Evolutionary conservation across 2,797 vertebrate species (phyloP).

Genomic region (Girardinus metallicus): DNA sequence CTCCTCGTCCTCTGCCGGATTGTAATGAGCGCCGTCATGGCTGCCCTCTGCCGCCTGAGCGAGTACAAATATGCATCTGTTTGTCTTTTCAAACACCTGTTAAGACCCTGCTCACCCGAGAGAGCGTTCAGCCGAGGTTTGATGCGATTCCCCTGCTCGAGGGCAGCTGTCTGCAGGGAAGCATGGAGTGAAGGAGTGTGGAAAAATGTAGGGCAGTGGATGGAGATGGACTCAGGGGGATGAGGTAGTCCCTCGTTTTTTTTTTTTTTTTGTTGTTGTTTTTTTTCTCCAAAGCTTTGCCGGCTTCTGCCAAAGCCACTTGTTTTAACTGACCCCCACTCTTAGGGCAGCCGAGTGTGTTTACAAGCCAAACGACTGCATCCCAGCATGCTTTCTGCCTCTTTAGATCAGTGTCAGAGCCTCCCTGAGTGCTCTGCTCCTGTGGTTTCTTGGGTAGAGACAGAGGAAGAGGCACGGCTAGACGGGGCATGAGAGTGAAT

Average conservation of each 20-base stretch:
- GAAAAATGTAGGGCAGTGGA: conserved; percentile 1
- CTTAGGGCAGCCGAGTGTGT: conserved; percentile 67
- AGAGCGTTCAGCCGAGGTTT: conserved; percentile 30
- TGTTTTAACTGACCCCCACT: conserved; percentile 55
- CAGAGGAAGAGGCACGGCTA: conserved; percentile 12
- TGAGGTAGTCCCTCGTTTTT: conserved; percentile 18
- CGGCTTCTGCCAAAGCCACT: conserved; percentile 59
- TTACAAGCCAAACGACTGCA: conserved; percentile 64
- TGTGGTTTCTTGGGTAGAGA: conserved; percentile 39
- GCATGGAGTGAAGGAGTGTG: conserved; percentile 7
- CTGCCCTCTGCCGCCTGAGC: conserved; percentile 49
- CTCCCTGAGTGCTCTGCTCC: conserved; percentile 56
- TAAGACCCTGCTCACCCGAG: conserved; percentile 59
- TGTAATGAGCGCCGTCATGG: conserved; percentile 59
- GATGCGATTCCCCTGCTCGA: conserved; percentile 31
- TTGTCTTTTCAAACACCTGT: conserved; percentile 68
- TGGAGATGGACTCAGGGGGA: conserved; percentile 18
- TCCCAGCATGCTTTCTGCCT: conserved; percentile 72
- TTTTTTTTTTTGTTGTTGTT: not conserved
- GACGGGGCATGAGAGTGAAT: conserved; percentile 17
- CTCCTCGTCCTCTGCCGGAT: conserved; percentile 38
- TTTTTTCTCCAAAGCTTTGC: conserved; percentile 21
- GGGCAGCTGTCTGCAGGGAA: conserved; percentile 30
- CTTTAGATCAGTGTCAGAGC: conserved; percentile 70
- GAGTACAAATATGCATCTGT: conserved; percentile 59